A percentile compares a stretch with the other conserved stretches of the same genome.
These are phyloP conservation scores for Limnephilus marmoratus DNA, from an alignment of 2,888 invertebrate species.

Conservation along the genomic window DNA sequence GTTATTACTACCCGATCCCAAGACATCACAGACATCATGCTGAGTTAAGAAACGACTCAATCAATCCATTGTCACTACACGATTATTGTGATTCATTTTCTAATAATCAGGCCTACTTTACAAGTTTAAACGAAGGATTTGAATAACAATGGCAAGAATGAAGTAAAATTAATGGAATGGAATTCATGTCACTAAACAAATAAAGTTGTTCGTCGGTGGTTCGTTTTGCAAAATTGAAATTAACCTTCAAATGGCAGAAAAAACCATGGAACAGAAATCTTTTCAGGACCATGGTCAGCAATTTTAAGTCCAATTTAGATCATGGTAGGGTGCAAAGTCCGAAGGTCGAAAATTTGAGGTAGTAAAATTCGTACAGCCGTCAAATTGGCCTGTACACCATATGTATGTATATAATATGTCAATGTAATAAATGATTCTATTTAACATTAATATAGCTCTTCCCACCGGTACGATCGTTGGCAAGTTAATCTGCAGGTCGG, in stretches of 20 bases:
- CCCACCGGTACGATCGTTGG: too few species aligned
- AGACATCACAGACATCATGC: neutral
- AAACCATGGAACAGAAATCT: neutral
- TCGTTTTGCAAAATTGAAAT: neutral
- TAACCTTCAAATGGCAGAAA: neutral
- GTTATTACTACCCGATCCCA: too few species aligned
- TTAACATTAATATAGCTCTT: too few species aligned
- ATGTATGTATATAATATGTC: too few species aligned
- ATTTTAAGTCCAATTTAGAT: neutral
- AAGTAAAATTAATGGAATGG: neutral
- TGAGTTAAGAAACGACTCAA: neutral
- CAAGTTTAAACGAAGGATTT: too few species aligned
- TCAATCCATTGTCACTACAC: neutral
- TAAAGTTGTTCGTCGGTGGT: neutral
- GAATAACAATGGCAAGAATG: neutral
- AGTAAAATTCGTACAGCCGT: too few species aligned
- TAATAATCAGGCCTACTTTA: neutral
- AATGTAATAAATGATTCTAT: too few species aligned
- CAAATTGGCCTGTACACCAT: too few species aligned
- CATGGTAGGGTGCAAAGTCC: neutral
- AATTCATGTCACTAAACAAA: neutral
- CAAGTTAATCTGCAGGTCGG: too few species aligned
- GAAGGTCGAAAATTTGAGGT: too few species aligned
- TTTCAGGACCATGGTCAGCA: neutral
- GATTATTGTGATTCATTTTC: neutral